Conservation (phyloP, 2,888 invertebrate species). For the Mycalesis mineus region DNA sequence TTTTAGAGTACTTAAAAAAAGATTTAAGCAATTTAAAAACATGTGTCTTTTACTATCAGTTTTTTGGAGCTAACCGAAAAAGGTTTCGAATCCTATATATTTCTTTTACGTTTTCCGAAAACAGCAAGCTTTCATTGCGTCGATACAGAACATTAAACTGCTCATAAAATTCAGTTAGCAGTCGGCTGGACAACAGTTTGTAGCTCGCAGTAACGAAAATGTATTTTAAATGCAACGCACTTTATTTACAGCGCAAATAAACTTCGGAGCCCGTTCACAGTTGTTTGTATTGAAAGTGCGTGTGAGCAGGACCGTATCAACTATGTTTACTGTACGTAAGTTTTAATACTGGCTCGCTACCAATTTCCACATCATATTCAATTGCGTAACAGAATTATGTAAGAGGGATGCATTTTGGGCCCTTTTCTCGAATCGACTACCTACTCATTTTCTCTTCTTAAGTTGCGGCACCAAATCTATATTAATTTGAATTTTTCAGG, state of each 20-base stretch:
- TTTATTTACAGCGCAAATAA: neutral
- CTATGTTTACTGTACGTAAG: neutral
- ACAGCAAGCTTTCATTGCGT: slow-evolving; percentile 1
- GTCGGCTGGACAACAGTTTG: slow-evolving; percentile 1
- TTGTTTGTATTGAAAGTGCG: neutral
- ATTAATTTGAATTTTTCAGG: too few relatives aligned
- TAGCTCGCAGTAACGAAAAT: neutral
- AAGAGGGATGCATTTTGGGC: too few relatives aligned
- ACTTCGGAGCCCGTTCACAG: neutral
- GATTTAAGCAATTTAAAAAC: too few relatives aligned
- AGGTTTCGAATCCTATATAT: neutral
- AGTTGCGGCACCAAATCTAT: too few relatives aligned
- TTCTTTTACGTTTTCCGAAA: neutral
- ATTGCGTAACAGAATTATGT: neutral
- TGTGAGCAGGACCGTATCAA: neutral
- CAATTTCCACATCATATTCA: neutral
- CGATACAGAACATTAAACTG: neutral
- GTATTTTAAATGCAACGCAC: neutral
- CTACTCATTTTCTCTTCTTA: too few relatives aligned
- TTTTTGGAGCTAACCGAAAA: too few relatives aligned
- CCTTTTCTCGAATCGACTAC: too few relatives aligned
- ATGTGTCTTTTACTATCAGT: too few relatives aligned
- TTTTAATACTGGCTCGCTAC: neutral
- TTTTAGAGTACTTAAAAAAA: too few relatives aligned
- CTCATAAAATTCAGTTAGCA: slow-evolving; percentile 6